These are phyloP conservation scores for Thecocarcelia acutangulata DNA, from an alignment of 2,888 invertebrate species.

Conservation along the genomic window DNA sequence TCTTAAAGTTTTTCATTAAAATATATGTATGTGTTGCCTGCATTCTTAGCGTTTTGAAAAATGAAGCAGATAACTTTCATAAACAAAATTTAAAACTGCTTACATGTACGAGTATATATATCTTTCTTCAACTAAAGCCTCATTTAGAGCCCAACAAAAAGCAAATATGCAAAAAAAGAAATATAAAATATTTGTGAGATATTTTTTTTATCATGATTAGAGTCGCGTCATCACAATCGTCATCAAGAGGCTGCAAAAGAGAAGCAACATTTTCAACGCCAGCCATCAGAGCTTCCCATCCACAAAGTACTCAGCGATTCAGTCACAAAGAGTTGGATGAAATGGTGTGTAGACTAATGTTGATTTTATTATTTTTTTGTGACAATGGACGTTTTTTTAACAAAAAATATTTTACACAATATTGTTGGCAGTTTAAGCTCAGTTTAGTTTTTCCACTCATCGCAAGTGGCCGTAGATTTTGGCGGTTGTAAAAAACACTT, in stretches of 20 bases:
- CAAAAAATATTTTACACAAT: background rate
- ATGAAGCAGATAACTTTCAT: too few relatives aligned
- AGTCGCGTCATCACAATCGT: constrained; percentile 47
- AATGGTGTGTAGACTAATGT: constrained; percentile 14
- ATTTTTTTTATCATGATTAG: constrained; percentile 39
- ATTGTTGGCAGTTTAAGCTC: constrained; percentile 26
- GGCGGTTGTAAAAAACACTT: too few relatives aligned
- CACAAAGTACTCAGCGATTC: background rate
- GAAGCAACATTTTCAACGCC: constrained; percentile 11
- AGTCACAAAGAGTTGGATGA: background rate
- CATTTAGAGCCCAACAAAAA: constrained; percentile 7
- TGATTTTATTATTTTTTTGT: constrained; percentile 10
- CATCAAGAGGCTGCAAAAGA: constrained; percentile 23
- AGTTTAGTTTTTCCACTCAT: constrained; percentile 35
- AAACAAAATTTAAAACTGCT: too few relatives aligned
- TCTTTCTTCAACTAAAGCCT: background rate
- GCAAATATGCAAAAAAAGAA: background rate
- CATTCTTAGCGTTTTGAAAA: too few relatives aligned
- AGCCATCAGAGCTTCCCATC: background rate
- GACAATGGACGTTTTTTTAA: constrained; percentile 7
- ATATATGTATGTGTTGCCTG: too few relatives aligned
- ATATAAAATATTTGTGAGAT: constrained; percentile 21
- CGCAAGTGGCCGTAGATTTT: constrained; percentile 22
- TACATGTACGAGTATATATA: background rate
- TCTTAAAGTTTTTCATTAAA: too few relatives aligned